Evolutionary conservation across 1,140 invertebrate species (phyloP).

Genomic region (Aphaenogaster ashmeadi): DNA sequence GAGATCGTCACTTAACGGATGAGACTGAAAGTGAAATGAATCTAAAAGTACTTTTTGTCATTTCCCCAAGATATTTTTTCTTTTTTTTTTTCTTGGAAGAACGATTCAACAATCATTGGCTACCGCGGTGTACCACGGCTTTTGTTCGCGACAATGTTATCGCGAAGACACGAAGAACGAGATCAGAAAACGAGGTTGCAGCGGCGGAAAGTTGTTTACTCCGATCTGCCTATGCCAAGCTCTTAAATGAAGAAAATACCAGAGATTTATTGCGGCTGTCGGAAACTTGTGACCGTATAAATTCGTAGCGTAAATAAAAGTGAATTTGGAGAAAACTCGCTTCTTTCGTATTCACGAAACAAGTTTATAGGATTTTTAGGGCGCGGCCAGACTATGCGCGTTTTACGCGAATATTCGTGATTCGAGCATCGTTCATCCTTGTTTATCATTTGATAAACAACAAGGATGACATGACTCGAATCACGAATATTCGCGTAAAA

Average conservation of each 20-base stretch:
- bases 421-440: no score
- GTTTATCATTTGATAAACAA: no score
- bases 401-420: no score
- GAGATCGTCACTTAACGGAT: slow-evolving; percentile 13
- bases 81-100: neutral
- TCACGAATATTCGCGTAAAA: no score
- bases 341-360: neutral
- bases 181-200: slow-evolving; percentile 5
- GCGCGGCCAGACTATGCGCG: no score
- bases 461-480: no score
- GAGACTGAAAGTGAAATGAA: slow-evolving; percentile 36
- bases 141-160: slow-evolving; percentile 30
- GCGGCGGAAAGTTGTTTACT: slow-evolving; percentile 17
- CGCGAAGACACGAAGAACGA: neutral
- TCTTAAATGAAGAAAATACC: slow-evolving; percentile 5
- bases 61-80: neutral
- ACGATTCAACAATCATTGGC: neutral
- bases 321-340: slow-evolving; percentile 13
- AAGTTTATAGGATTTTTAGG: slow-evolving; percentile 13
- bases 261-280: slow-evolving; percentile 17
- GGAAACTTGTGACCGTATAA: slow-evolving; percentile 10
- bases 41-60: slow-evolving; percentile 1
- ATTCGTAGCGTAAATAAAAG: slow-evolving; percentile 27
- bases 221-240: slow-evolving; percentile 1
- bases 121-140: neutral